Base-by-base conservation (phyloP, 2,797 vertebrate genomes). In the Lithobates sylvaticus region DNA sequence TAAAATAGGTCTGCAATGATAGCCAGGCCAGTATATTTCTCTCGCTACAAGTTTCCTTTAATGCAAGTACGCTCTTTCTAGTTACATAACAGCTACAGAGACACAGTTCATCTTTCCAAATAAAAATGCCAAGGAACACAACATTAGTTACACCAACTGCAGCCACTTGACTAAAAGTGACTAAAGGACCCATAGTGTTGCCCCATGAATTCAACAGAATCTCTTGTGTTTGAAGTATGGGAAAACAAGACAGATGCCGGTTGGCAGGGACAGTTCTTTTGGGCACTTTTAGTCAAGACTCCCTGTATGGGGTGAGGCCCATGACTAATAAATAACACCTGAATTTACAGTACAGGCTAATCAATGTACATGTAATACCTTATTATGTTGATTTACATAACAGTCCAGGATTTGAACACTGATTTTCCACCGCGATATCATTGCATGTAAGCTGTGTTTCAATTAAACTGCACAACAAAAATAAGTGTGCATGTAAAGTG, bases 271-370 rank as follows among this genome's bases (percentile, higher is more conserved):
- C 4, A 18, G 50, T 54, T 23, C 54, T 61, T 61, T 21, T 18
- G 15, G 50, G 18, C 18, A 58, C 50, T 21, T 58, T 23, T 18
- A 54, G 50, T 18, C 16, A 54, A 16, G 54, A 61, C 3, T 61
- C 54, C 54, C 54, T 58, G 50, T 32, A 61, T 69, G 34, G 64
- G 68, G 68, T 26, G 23, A 72, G 65, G n/a, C 32, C 42, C 18
- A 58, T 26, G 15, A 67, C 39, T 21, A 73, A 85, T 80, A 72
- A 84, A 80, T 85, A 75, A 75, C 18, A 72, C 50, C 61, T 65
- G 34, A 39, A 85, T 75, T 27, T 81, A 81, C 78, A 85, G 69
- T 67, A 81, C 34, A 42, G n/a, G 26, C 64, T 39, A 42, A 67
- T 78, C 27, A 54, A 44, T 75, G 36, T 36, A 61, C 61, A n/a